Conservation (phyloP, 2,888 invertebrate genomes). For the Rhodophaea formosa region DNA sequence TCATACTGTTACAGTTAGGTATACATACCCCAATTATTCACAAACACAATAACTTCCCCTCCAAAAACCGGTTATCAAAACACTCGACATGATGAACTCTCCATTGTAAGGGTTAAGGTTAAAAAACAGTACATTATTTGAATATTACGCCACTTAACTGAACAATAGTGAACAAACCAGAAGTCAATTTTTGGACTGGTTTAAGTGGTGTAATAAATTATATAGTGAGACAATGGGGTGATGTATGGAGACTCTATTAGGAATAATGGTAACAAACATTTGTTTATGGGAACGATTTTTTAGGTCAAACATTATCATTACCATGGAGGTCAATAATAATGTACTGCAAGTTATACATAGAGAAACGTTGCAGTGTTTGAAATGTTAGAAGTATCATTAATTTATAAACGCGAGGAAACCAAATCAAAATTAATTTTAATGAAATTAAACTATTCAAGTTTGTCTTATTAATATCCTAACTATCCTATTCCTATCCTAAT, state of each 20-base stretch:
- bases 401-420: too few relatives aligned
- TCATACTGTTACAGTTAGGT: slow-evolving; percentile 6
- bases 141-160: slow-evolving; percentile 54
- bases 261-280: slow-evolving; percentile 34
- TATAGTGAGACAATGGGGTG: slow-evolving; percentile 47
- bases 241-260: slow-evolving; percentile 36
- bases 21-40: slow-evolving; percentile 15
- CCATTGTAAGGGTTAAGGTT: slow-evolving; percentile 34
- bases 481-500: too few relatives aligned
- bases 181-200: slow-evolving; percentile 52
- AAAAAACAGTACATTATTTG: slow-evolving; percentile 47
- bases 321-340: neutral
- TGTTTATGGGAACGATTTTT: slow-evolving; percentile 41
- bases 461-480: too few relatives aligned
- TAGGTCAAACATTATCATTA: neutral
- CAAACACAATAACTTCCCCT: slow-evolving; percentile 3
- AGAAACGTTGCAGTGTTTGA: too few relatives aligned
- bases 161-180: slow-evolving; percentile 54
- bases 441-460: too few relatives aligned
- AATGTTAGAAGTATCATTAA: too few relatives aligned
- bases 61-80: neutral
- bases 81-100: slow-evolving; percentile 13
- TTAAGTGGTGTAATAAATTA: slow-evolving; percentile 38
- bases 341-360: neutral
- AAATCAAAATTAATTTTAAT: too few relatives aligned